Evolutionary conservation across 2,113 vertebrate species (phyloP), one percentile per base, ranked within the genome.

Genomic region (Aepyceros melampus): DNA sequence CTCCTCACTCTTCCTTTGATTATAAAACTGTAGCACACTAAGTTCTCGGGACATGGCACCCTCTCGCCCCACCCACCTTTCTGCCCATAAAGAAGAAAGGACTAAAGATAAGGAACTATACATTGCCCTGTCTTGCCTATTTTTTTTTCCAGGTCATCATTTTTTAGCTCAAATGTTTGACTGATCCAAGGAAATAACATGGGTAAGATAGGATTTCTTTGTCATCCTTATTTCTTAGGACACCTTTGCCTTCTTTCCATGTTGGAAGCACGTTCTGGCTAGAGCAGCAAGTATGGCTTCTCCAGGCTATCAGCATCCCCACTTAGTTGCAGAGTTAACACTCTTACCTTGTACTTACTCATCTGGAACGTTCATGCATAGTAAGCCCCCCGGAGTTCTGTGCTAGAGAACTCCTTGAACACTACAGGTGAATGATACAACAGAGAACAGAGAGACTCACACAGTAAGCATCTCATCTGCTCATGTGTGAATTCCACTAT

Each of bases 401-500:
- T 67, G 56, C 21, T 64, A 6, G 6, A 36, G 33, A 40, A 47
- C 23, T 14, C 29, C 36, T 55, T 49, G 21, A 49, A 55, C 19
- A 64, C 25, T 45, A 12, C 4, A 21, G 8, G 51, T 19, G 1
- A 64, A 56, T 0, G 2, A 8, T 25, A 40, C 29, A 7, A 4
- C 53, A 85, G 64, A 47, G 45, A 29, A 82, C 19, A 12, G 17
- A 86, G 29, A 13, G 25, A 2, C 0, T 3, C 13, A 62, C 10
- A 9, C 27, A 31, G 29, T 13, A 6, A 12, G 31, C 7, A 33
- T 49, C 29, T 62, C 53, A n/a, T 67, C 47, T 29, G 4, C 45
- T 83, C 64, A 1, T 1, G 8, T 1, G 10, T 5, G 7, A 7
- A n/a, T 0, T 14, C 40, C 29, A 29, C 19, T 23, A 5, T 36